Conservation (phyloP, 2,888 invertebrate genomes). For the Andricus curvator region DNA sequence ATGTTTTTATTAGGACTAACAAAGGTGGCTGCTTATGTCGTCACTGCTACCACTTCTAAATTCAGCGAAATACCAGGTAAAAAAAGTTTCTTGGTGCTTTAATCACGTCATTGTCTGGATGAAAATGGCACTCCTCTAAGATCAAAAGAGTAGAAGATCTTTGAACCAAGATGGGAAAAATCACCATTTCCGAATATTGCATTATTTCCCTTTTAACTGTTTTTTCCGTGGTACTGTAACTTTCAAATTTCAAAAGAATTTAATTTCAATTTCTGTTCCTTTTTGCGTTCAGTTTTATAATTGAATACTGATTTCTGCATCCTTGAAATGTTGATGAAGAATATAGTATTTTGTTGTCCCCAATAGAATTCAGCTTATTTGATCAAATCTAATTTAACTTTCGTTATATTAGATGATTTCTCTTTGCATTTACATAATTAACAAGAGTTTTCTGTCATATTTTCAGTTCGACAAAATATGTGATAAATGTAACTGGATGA, state of each 20-base stretch:
- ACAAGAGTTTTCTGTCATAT: too few relatives aligned
- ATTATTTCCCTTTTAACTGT: background rate
- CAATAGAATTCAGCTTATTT: too few relatives aligned
- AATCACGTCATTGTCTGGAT: background rate
- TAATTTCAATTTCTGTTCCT: background rate
- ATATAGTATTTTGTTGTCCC: background rate
- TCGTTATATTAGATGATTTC: too few relatives aligned
- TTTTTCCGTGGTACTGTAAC: background rate
- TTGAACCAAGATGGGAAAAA: background rate
- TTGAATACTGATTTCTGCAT: background rate
- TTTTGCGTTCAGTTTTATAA: background rate
- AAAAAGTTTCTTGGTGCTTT: slow-evolving; percentile 38
- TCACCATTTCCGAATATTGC: background rate
- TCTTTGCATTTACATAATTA: too few relatives aligned
- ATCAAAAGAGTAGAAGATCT: background rate
- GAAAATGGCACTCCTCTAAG: background rate
- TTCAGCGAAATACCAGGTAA: slow-evolving; percentile 67
- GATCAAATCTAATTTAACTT: too few relatives aligned
- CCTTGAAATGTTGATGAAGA: background rate
- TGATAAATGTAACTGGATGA: too few relatives aligned
- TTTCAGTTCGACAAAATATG: too few relatives aligned
- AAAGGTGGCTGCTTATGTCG: slow-evolving; percentile 64
- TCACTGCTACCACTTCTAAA: slow-evolving; percentile 59
- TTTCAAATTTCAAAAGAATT: background rate
- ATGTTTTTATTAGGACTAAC: slow-evolving; percentile 71